Evolutionary conservation across 2,888 invertebrate species (phyloP).

Genomic region (Andrena hattorfiana): DNA sequence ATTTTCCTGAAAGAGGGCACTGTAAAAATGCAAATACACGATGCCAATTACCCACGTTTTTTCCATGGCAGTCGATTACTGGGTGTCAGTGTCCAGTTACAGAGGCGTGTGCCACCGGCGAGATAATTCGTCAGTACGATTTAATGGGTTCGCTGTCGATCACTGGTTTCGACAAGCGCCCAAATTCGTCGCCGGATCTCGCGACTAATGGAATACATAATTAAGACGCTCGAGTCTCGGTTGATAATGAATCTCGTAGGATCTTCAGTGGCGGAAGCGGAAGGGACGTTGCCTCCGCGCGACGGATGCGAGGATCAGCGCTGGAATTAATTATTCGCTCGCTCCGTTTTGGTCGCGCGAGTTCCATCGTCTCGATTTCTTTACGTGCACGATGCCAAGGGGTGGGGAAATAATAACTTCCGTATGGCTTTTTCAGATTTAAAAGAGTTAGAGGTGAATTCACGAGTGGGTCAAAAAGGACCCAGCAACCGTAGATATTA

Average conservation of each 20-base stretch:
- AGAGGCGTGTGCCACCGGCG: background rate
- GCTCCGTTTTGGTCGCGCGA: conserved; percentile 22
- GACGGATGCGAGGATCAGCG: conserved; percentile 44
- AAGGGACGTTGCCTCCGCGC: conserved; percentile 34
- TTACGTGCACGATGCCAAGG: background rate
- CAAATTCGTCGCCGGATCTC: background rate
- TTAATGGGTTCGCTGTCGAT: background rate
- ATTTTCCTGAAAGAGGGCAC: too few relatives aligned
- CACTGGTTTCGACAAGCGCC: background rate
- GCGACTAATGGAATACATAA: background rate
- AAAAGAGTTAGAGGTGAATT: too few relatives aligned
- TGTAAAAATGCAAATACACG: too few relatives aligned
- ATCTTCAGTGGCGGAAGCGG: conserved; percentile 55
- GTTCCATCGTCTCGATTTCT: background rate
- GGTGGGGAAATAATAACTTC: too few relatives aligned
- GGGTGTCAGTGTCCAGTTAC: too few relatives aligned
- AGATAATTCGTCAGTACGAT: background rate
- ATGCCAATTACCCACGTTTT: too few relatives aligned
- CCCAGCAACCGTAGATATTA: too few relatives aligned
- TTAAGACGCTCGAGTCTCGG: conserved; percentile 10
- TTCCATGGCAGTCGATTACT: too few relatives aligned
- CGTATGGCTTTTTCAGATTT: too few relatives aligned
- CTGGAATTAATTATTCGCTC: conserved; percentile 57
- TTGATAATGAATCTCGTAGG: conserved; percentile 9
- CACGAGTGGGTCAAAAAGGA: too few relatives aligned